Base-by-base conservation (phyloP, 2,888 invertebrate genomes). In the Hydropsyche betteni region DNA sequence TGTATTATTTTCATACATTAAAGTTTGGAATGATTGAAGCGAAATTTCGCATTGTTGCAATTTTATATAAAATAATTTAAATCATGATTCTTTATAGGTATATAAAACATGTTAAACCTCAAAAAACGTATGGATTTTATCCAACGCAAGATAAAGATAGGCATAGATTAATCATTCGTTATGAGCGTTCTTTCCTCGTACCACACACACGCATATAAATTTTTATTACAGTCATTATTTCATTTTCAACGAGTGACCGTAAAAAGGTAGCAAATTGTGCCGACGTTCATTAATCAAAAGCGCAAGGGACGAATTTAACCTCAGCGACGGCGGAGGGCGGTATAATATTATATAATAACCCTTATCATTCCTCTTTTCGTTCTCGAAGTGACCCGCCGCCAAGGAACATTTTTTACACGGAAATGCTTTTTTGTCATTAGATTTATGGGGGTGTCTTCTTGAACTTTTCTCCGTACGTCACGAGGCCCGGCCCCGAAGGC, bases 391-490 rank as follows among this genome's bases (percentile, higher is more conserved):
- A 36, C 64, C 64, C 64, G 64, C 12, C n/a, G 36, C 36, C 64
- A n/a, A n/a, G n/a, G 64, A 64, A 64, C 64, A 64, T 64, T 64
- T 64, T 64, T 64, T 64, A 64, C 64, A 64, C 64, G 34, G 36
- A 64, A 64, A 64, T 64, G 64, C 64, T 64, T 64, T 64, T 64
- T 64, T 64, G 64, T 64, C 64, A 64, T 64, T 64, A 64, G 64
- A 64, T 64, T 64, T 64, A 64, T 64, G 64, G 64, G 64, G 64
- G 64, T 64, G 64, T 64, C 64, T 64, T 64, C 64, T 64, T 64
- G 64, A 64, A 64, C 64, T 64, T 64, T 64, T 64, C 64, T 64
- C 64, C 64, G 64, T 64, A 64, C 64, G 64, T 64, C 64, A 64
- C 33, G 36, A 1, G 55, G 12, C 16, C 2, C 51, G 51, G 55